These are phyloP conservation scores for Zootermopsis nevadensis DNA, from an alignment of 2,888 invertebrate genomes.

Conservation along the genomic window DNA sequence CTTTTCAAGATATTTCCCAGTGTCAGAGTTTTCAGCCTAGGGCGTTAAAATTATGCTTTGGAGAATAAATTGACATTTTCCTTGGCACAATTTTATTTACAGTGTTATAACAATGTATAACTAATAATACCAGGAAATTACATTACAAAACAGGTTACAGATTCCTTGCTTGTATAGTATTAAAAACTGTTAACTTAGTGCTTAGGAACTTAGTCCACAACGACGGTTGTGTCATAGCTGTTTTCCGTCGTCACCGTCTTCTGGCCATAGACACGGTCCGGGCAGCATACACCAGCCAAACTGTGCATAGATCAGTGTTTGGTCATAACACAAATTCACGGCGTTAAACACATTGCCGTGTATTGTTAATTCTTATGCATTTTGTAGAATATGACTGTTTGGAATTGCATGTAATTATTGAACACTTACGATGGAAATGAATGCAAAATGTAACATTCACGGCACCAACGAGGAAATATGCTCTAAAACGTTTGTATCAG, in stretches of 20 bases:
- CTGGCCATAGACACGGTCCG: conserved; percentile 1
- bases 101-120: conserved; percentile 9
- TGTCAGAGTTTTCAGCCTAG: no score
- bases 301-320: conserved; percentile 4
- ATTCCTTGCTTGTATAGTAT: background rate
- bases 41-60: no score
- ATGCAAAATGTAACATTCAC: no score
- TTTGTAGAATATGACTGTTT: no score
- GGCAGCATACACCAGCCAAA: conserved; percentile 41
- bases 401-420: no score
- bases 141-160: conserved; percentile 11
- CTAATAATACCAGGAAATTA: background rate
- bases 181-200: background rate
- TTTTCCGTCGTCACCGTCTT: conserved; percentile 27
- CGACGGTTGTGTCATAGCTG: conserved; percentile 21
- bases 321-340: no score
- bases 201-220: conserved; percentile 34
- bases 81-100: conserved; percentile 21
- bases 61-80: background rate
- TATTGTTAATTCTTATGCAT: no score
- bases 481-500: no score
- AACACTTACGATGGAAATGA: no score
- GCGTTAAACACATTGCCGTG: no score
- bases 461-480: no score
- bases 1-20: no score